A percentile compares a stretch with the other conserved stretches of the same genome.
Evolutionary conservation across 64 coral and sea anemone species (phyloP).

Genomic region (Montipora foliosa): DNA sequence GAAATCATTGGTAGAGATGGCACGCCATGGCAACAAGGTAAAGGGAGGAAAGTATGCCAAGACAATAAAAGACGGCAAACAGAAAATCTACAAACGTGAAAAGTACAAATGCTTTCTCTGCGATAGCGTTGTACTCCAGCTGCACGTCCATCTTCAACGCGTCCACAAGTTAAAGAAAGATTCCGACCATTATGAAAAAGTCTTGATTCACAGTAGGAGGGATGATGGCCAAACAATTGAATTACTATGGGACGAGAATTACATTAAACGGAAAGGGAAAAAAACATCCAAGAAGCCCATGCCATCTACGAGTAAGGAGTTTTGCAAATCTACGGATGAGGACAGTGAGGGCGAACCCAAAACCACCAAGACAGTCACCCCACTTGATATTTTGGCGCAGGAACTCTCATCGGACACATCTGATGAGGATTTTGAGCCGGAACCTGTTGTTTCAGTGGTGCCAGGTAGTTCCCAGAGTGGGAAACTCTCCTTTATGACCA

Average conservation of each 20-base stretch:
- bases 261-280: slow-evolving; percentile 2
- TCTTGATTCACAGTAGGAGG: not conserved
- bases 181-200: not conserved
- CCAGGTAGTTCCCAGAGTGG: not conserved
- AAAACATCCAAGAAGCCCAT: not conserved
- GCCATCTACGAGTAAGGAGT: not conserved
- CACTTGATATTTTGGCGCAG: not conserved
- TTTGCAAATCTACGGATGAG: not conserved
- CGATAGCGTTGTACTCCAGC: not conserved
- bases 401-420: not conserved
- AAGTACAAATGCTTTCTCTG: not conserved
- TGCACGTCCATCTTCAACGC: not conserved
- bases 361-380: not conserved
- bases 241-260: not conserved
- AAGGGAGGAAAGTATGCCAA: not conserved
- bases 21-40: not conserved
- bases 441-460: not conserved
- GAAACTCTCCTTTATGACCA: not conserved
- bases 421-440: not conserved
- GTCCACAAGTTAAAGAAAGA: not conserved
- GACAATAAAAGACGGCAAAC: not conserved
- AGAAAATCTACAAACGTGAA: not conserved
- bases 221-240: not conserved
- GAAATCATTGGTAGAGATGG: not conserved
- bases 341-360: not conserved